phyloP scores from a whole-genome alignment of 2,888 invertebrate species.

The Thumatha senex region DNA sequence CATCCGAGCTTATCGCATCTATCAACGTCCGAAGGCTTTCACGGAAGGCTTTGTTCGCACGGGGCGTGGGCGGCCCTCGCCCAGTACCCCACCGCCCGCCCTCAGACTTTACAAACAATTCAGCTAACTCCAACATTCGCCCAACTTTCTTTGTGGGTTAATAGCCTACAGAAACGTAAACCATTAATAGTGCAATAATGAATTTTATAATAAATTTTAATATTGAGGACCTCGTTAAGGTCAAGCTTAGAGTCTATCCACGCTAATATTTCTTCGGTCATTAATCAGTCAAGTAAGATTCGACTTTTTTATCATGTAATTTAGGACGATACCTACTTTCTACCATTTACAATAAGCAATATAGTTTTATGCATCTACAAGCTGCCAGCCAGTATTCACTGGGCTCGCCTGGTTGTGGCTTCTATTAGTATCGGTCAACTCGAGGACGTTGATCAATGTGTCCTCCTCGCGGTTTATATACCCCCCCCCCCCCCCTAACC shows the following conservation, averaged over 20 bases:
- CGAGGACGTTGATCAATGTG: slow-evolving; percentile 68
- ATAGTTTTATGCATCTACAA: too few relatives aligned
- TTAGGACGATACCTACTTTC: too few relatives aligned
- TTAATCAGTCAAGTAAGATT: too few relatives aligned
- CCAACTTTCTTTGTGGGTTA: slow-evolving; percentile 69
- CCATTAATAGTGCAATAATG: slow-evolving; percentile 41
- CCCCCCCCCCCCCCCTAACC: slow-evolving; percentile 30
- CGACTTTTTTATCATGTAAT: too few relatives aligned
- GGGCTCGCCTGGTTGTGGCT: slow-evolving; percentile 45
- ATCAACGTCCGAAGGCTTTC: slow-evolving; percentile 76
- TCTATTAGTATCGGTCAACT: slow-evolving; percentile 64
- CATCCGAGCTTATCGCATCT: slow-evolving; percentile 82
- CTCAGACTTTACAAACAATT: slow-evolving; percentile 70
- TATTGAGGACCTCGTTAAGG: too few relatives aligned
- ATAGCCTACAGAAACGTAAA: slow-evolving; percentile 58
- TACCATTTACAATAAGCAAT: too few relatives aligned
- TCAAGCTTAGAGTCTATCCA: too few relatives aligned
- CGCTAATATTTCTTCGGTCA: too few relatives aligned
- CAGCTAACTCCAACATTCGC: slow-evolving; percentile 63
- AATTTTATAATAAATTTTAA: too few relatives aligned
- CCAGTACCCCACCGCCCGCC: slow-evolving; percentile 46
- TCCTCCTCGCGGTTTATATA: slow-evolving; percentile 45
- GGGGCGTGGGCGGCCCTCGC: slow-evolving; percentile 48
- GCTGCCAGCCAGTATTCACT: slow-evolving; percentile 35
- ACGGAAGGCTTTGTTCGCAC: slow-evolving; percentile 78